Base-by-base conservation (phyloP, 2,113 vertebrate genomes). In the Fulica atra region DNA sequence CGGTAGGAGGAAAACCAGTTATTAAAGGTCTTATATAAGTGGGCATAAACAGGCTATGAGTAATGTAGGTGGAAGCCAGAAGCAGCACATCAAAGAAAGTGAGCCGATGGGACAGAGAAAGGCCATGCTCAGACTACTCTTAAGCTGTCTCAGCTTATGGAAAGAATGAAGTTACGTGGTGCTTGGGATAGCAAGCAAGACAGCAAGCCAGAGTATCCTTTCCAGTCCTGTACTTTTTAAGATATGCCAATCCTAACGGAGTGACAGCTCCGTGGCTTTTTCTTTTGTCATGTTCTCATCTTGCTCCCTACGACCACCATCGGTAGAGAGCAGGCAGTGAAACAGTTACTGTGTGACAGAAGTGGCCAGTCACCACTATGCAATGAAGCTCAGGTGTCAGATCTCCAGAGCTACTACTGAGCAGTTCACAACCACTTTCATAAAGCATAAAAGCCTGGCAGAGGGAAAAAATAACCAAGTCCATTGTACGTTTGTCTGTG, bases 1-100 rank as follows among this genome's bases (percentile, higher is more conserved):
- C 14, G 25, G 72, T 68, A 88, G 57, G 44, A 92, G n/a, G n/a
- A 84, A 91, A 91, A 94, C 26, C 17, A 95, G 83, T 76, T 86
- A 63, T 78, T 81, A 63, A 92, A 89, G 60, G n/a, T 70, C 88
- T 91, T 81, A 74, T 15, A 63, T 59, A 90, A 88, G 83, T 25
- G 40, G 46, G 36, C 51, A 83, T 72, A 66, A 92, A 93, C 36
- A 91, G 77, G 68, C 17, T 40, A 35, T 16, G 16, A 74, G 69
- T 51, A 69, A 84, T 15, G 19, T 3, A 68, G 48, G 54, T 33
- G 26, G 33, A 92, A 93, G 60, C 36, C 74, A 84, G 57, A 92
- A 83, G 42, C 6, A 16, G 23, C 11, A 23, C 36, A 78, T 76
- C 65, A 96, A 91, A 81, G 29, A 68, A 89, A 87, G 17, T 1